Percentiles rank a stretch among this genome's conserved stretches.
These are phyloP conservation scores for Melanchra persicariae DNA, from an alignment of 2,888 invertebrate genomes.

Conservation along the genomic window DNA sequence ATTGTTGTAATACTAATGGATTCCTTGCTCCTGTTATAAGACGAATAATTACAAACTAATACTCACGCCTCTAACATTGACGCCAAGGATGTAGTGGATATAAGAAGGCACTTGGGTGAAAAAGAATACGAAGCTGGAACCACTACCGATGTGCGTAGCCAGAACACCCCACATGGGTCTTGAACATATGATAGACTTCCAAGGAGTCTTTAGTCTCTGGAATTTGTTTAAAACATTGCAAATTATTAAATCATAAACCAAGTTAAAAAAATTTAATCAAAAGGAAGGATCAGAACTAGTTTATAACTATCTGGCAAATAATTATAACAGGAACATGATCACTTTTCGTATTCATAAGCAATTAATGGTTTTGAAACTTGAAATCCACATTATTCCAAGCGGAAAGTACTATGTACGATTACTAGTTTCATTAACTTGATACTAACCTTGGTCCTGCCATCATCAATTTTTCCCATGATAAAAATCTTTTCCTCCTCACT, in stretches of 20 bases:
- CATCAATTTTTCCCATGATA: conserved; percentile 78
- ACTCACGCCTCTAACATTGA: conserved; percentile 82
- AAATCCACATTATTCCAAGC: too few species aligned
- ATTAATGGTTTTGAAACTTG: not conserved
- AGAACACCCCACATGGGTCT: conserved; percentile 89
- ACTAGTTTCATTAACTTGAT: not conserved
- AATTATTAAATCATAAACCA: too few species aligned
- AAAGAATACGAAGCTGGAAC: conserved; percentile 92
- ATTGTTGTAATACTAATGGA: not conserved
- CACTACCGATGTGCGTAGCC: conserved; percentile 88
- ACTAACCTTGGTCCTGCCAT: conserved; percentile 65
- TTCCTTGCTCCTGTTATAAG: not conserved
- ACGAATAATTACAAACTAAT: not conserved
- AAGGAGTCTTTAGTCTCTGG: conserved; percentile 81
- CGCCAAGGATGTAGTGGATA: conserved; percentile 90
- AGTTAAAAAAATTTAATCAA: not conserved
- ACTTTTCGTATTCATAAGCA: not conserved
- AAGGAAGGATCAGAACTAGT: not conserved
- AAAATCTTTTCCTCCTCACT: conserved; percentile 85
- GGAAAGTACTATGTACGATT: not conserved
- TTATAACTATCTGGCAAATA: not conserved
- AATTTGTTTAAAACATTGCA: conserved; percentile 23
- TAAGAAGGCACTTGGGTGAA: conserved; percentile 93
- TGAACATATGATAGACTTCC: conserved; percentile 89
- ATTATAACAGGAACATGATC: not conserved